These are phyloP conservation scores for Epirrita christyi DNA, from an alignment of 2,888 invertebrate species.

Conservation along the genomic window DNA sequence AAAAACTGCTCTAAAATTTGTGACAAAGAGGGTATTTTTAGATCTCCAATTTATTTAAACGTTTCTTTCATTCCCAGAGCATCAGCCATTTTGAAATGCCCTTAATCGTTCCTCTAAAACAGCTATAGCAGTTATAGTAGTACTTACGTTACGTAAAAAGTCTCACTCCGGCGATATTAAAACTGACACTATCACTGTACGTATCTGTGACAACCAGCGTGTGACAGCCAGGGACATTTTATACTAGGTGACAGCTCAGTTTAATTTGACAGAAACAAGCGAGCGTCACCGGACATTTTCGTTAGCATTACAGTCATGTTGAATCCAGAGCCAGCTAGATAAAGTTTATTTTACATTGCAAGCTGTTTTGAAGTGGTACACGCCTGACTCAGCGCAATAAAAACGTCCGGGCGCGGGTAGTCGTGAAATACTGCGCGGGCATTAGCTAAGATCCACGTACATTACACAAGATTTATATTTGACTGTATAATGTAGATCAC, in stretches of 20 bases:
- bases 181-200: no score
- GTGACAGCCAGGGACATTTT: no score
- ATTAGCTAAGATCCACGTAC: constrained; percentile 19
- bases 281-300: no score
- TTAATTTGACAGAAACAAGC: no score
- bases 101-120: constrained; percentile 8
- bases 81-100: constrained; percentile 17
- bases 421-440: constrained; percentile 22
- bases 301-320: background rate
- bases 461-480: constrained; percentile 17
- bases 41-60: constrained; percentile 4
- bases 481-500: constrained; percentile 20
- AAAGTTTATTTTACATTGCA: background rate
- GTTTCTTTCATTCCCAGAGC: constrained; percentile 12
- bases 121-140: no score
- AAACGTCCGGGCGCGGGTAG: constrained; percentile 18
- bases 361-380: background rate
- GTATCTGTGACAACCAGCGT: no score
- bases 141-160: no score
- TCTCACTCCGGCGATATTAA: no score
- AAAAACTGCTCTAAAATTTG: no score
- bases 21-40: background rate
- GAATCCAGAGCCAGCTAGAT: background rate
- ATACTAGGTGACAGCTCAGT: no score
- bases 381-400: constrained; percentile 12